A percentile compares a stretch with the other conserved stretches of the same genome.
Evolutionary conservation across 2,113 vertebrate genomes (phyloP).

Genomic region (Nipponia nippon): DNA sequence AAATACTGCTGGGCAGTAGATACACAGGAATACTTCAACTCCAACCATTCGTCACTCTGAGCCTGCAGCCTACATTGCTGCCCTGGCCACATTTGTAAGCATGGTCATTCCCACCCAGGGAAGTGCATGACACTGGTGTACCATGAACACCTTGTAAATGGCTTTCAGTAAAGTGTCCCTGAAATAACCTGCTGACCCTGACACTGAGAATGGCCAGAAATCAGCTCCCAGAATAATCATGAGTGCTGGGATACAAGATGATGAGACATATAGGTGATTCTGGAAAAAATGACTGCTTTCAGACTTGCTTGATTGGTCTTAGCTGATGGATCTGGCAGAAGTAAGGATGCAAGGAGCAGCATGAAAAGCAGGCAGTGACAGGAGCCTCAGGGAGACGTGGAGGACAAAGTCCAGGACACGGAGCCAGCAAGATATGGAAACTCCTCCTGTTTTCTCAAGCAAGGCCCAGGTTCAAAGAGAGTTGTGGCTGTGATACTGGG

Average conservation of each 20-base stretch:
- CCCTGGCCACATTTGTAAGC: background rate
- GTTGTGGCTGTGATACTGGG: background rate
- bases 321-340: background rate
- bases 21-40: background rate
- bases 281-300: background rate
- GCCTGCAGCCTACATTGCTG: background rate
- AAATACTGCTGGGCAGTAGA: background rate
- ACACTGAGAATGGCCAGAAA: background rate
- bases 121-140: background rate
- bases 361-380: background rate
- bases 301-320: background rate
- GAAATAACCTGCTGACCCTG: background rate
- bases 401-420: background rate
- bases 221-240: background rate
- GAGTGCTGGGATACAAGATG: background rate
- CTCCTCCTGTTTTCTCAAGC: background rate
- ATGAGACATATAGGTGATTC: background rate
- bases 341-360: background rate
- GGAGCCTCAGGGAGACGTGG: background rate
- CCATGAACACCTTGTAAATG: background rate
- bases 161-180: background rate
- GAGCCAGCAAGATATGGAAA: background rate
- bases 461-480: background rate
- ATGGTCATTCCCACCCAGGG: background rate
- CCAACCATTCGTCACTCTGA: accelerated